Base-by-base conservation (phyloP, 2,113 vertebrate species). In the Mustela lutreola region DNA sequence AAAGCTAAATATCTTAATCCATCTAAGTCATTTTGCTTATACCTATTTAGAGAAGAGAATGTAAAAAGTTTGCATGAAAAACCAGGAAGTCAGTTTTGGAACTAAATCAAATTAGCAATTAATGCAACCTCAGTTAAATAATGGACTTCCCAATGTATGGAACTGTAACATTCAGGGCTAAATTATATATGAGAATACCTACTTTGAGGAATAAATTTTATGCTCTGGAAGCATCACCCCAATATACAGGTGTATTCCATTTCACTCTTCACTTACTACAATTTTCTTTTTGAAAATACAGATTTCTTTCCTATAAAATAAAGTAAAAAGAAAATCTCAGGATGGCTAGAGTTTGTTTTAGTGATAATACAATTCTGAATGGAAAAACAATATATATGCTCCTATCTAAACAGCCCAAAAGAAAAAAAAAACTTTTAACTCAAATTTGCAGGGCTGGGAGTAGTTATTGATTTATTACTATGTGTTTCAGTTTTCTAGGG, bases 51-150 rank as follows among this genome's bases (percentile, higher is more conserved):
- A 60, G 56, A 75, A 85, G 48, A 85, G 33, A 85, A 83, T 50
- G 14, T 73, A 63, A 94, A 62, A 94, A 53, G 16, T 75, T 79
- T 45, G 42, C 21, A 75, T 93, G 95, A 93, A 89, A 90, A 93
- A 39, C 82, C 19, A 90, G 7, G 50, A 96, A 33, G 16, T 95
- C 33, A 94, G 48, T 26, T 21, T 36, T 88, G 53, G 45, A 87
- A 91, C 93, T n/a, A 93, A 65, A 83, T 60, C 56, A 42, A 89
- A 73, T 67, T 89, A 84, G 21, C 19, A 84, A 50, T 78, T 63
- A 93, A 78, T 73, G 62, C 24, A 93, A 31, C 22, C 39, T 87
- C 22, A 80, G 1, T 95, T 97, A 94, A 86, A 91, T 96, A 70
- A 62, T 67, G 28, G 31, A 75, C 33, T 79, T 81, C n/a, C n/a